These are phyloP conservation scores for Automeris io DNA, from an alignment of 2,888 invertebrate species.

Conservation along the genomic window DNA sequence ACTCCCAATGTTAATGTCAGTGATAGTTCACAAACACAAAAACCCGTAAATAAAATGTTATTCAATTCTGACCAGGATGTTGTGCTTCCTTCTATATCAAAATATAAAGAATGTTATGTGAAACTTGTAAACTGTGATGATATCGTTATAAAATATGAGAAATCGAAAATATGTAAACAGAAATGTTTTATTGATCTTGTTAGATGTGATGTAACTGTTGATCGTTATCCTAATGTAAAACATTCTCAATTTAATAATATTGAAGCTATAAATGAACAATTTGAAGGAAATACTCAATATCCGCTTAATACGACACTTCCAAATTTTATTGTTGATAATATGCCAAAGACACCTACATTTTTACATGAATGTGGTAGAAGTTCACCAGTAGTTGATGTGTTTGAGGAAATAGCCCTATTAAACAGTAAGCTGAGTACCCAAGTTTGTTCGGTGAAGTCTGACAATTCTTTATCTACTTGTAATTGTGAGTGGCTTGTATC, in stretches of 20 bases:
- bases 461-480: background rate
- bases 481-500: slow-evolving; percentile 15
- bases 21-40: background rate
- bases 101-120: slow-evolving; percentile 26
- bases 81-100: background rate
- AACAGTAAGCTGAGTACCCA: background rate
- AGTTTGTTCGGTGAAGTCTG: background rate
- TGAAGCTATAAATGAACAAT: background rate
- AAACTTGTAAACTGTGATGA: slow-evolving; percentile 40
- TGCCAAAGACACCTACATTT: background rate
- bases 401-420: background rate
- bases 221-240: background rate
- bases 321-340: background rate
- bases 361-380: background rate
- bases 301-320: background rate
- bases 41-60: background rate
- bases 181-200: background rate
- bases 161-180: background rate
- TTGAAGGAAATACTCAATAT: background rate
- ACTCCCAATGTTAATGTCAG: background rate
- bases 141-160: slow-evolving; percentile 30
- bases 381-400: background rate
- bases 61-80: background rate
- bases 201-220: background rate
- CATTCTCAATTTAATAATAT: background rate